Evolutionary conservation across 2,888 invertebrate genomes (phyloP), one percentile per base, ranked within the genome.

Genomic region (Diaprepes abbreviatus): DNA sequence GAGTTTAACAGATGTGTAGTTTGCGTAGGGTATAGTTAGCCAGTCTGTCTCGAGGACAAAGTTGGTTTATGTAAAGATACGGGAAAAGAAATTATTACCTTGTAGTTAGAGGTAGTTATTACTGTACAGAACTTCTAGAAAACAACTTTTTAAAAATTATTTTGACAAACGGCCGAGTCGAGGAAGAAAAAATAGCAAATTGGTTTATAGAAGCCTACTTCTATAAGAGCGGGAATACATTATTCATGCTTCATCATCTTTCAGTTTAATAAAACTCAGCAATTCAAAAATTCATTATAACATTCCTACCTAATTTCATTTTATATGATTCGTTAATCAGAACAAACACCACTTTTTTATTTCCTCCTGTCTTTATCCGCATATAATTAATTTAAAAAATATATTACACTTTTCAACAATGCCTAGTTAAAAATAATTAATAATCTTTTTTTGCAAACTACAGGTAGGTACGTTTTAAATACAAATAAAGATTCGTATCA

Each of bases 1-100:
- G 52, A 58, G 50, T 63, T 52, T 36, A 38, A 43, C 45, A 57
- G 65, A 57, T 66, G 35, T 66, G 58, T 50, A 9, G 48, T 50
- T 50, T 14, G 48, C 28, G 48, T 28, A 50, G 48, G 48, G 48
- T 50, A 50, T 50, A 50, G 65, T 66, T 66, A 66, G 31, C 45
- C 21, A 17, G 35, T 48, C 36, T 58, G 48, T 38, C 65, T 57
- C 43, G 65, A 66, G 65, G 65, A 66, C 65, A 66, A 35, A 33
- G 36, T 66, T 66, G 65, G 48, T 45, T 66, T 65, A 65, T 55
- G 45, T 65, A 65, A 65, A 55, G 64, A 57, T 66, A 66, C 24
- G 33, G 28, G 58, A 36, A 45, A 19, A 43, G 24, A 58, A 66
- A 66, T 66, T 65, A 57, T 48, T 43, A 58, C 57, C 31, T 58